Conservation (phyloP, 2,113 vertebrate genomes). For the Nettapus auritus region DNA sequence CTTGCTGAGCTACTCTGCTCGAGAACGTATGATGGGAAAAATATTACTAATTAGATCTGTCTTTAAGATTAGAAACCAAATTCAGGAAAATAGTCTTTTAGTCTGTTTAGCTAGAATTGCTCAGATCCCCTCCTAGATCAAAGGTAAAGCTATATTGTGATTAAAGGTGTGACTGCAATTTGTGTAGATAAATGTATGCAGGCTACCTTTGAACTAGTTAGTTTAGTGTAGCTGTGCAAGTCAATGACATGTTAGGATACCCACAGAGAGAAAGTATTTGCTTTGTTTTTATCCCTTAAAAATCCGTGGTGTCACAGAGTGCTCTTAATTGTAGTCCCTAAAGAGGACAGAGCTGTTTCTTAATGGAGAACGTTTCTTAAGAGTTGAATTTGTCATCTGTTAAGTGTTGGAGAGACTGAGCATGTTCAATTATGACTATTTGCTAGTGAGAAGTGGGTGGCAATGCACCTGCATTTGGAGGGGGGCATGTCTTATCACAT, state of each 20-base stretch:
- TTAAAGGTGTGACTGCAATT: not conserved
- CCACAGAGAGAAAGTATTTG: not conserved
- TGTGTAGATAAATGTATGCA: not conserved
- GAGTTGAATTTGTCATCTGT: not conserved
- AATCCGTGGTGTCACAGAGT: not conserved
- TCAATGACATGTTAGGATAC: not conserved
- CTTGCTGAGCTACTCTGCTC: not conserved
- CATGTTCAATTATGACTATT: not conserved
- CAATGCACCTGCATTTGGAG: conserved; percentile 10
- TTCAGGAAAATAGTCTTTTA: not conserved
- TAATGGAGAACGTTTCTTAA: not conserved
- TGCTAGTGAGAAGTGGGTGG: not conserved
- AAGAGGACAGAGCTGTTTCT: not conserved
- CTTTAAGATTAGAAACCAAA: not conserved
- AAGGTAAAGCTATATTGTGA: not conserved
- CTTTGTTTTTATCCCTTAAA: not conserved
- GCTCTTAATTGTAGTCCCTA: not conserved
- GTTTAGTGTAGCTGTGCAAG: not conserved
- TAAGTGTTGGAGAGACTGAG: not conserved
- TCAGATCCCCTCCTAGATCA: not conserved
- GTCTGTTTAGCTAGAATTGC: not conserved
- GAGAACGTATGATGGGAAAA: not conserved
- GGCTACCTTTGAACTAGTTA: not conserved
- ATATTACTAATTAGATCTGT: not conserved
- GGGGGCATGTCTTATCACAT: not conserved